Evolutionary conservation across 2,113 vertebrate genomes (phyloP).

Genomic region (Varanus salvator): DNA sequence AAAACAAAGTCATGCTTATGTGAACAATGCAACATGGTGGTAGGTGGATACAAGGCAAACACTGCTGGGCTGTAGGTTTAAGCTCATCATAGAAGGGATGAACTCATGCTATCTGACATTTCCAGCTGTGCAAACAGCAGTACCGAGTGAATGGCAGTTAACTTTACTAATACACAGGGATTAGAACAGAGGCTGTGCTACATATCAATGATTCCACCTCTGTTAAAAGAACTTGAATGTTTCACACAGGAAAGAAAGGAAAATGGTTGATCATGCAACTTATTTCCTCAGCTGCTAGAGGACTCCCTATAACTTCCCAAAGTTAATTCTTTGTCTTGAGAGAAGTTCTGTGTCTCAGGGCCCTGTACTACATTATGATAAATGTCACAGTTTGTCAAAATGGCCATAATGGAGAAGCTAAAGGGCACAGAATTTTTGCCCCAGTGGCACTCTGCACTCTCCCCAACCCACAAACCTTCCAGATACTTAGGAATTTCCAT

Average conservation of each 20-base stretch:
- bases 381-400: constrained; percentile 32
- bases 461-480: not conserved
- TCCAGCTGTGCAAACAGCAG: constrained; percentile 77
- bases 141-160: constrained; percentile 60
- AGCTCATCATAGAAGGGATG: constrained; percentile 70
- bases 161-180: constrained; percentile 65
- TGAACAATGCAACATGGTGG: constrained; percentile 50
- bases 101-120: constrained; percentile 63
- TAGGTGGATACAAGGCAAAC: constrained; percentile 68
- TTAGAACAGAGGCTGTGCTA: constrained; percentile 63
- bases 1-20: constrained; percentile 58
- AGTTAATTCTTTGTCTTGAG: constrained; percentile 41
- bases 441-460: not conserved
- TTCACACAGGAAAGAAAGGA: constrained; percentile 33
- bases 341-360: constrained; percentile 49
- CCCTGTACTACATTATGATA: constrained; percentile 38
- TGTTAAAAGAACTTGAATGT: constrained; percentile 44
- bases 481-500: not conserved
- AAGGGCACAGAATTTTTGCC: not conserved
- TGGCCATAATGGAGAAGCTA: not conserved
- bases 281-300: constrained; percentile 55
- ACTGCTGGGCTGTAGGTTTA: constrained; percentile 56
- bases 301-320: constrained; percentile 50
- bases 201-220: constrained; percentile 55
- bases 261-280: constrained; percentile 30